Evolutionary conservation across 2,888 invertebrate species (phyloP).

Genomic region (Aspidiotus rigidus): DNA sequence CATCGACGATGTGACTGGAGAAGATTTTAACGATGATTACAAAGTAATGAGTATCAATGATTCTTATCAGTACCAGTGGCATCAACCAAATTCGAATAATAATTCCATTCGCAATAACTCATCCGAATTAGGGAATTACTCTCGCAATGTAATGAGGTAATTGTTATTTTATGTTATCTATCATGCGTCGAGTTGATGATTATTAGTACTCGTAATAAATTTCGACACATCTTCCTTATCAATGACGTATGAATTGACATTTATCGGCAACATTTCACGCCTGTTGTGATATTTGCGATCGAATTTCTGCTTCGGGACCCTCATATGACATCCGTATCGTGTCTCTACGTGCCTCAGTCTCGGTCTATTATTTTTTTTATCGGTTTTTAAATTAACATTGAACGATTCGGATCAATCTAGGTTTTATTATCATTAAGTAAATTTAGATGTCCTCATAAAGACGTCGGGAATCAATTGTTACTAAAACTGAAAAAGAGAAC

Average conservation of each 20-base stretch:
- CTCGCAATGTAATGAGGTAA: conserved; percentile 25
- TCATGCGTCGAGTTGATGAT: not conserved
- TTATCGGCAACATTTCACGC: not conserved
- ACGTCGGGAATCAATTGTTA: too few species aligned
- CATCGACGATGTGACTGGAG: conserved; percentile 25
- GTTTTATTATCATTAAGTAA: too few species aligned
- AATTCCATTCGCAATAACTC: conserved; percentile 24
- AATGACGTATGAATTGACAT: not conserved
- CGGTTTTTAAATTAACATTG: too few species aligned
- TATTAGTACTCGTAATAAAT: too few species aligned
- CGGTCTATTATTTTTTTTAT: too few species aligned
- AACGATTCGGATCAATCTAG: too few species aligned
- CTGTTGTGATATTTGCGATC: not conserved
- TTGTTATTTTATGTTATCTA: not conserved
- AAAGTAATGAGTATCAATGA: conserved; percentile 19
- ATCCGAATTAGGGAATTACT: conserved; percentile 23
- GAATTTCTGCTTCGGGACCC: too few species aligned
- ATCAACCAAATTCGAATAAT: conserved; percentile 12
- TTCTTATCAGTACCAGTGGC: conserved; percentile 28
- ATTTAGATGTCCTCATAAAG: too few species aligned
- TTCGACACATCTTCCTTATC: not conserved
- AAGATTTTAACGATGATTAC: conserved; percentile 25
- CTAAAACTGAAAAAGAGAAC: too few species aligned
- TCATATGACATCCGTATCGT: too few species aligned
- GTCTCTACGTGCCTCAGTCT: too few species aligned